Evolutionary conservation across 2,113 vertebrate genomes (phyloP).

Genomic region (Thinocorus orbignyianus): DNA sequence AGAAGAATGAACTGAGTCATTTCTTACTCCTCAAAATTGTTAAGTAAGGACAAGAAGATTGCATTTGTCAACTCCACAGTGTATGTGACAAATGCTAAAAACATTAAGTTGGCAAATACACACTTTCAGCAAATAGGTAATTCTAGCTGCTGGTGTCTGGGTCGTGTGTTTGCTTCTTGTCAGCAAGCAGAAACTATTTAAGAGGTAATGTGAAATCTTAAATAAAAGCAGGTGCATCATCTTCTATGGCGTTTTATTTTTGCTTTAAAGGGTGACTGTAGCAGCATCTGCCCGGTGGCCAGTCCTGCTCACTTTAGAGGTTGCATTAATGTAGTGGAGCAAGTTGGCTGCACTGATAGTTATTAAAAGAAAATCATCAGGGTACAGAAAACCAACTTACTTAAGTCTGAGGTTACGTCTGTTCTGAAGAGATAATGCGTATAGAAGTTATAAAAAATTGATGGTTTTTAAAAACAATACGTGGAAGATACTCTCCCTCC

Average conservation of each 20-base stretch:
- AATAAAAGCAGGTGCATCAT: slow-evolving; percentile 6
- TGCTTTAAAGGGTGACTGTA: neutral
- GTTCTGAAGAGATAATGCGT: neutral
- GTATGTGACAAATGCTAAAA: slow-evolving; percentile 1
- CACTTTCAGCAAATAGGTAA: neutral
- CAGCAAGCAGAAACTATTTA: neutral
- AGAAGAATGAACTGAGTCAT: slow-evolving; percentile 8
- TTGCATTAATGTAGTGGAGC: neutral
- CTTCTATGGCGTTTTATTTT: neutral
- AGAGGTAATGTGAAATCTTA: slow-evolving; percentile 5
- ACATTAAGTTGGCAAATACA: neutral
- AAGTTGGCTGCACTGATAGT: neutral
- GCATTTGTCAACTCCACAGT: slow-evolving; percentile 21
- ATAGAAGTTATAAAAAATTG: neutral
- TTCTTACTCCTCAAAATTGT: slow-evolving; percentile 6
- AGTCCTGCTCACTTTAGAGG: neutral
- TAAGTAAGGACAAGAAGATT: neutral
- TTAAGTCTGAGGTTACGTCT: neutral
- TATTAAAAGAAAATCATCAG: neutral
- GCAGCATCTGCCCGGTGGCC: neutral
- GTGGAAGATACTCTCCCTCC: neutral
- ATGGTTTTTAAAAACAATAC: neutral
- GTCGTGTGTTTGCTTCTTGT: slow-evolving; percentile 38
- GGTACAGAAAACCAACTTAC: neutral
- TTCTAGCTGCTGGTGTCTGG: neutral